Evolutionary conservation across 2,113 vertebrate species (phyloP).

Genomic region (Phasianus colchicus): DNA sequence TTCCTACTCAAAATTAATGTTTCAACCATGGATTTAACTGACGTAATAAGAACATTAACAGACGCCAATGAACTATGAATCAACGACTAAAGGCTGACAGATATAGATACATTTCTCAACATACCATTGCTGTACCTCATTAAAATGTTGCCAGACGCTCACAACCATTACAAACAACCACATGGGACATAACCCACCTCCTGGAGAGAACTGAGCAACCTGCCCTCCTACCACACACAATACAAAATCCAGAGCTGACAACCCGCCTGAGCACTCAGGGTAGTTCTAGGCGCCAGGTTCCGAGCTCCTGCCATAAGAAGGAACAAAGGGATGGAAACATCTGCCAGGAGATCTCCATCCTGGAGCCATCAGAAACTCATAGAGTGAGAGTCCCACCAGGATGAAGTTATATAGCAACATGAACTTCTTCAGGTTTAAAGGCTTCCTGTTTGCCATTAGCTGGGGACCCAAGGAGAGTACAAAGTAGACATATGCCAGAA

Average conservation of each 20-base stretch:
- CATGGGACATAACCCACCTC: slow-evolving; percentile 45
- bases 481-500: too few relatives aligned
- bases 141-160: slow-evolving; percentile 53
- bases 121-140: slow-evolving; percentile 38
- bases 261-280: too few relatives aligned
- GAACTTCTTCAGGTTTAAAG: too few relatives aligned
- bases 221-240: neutral
- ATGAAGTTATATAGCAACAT: too few relatives aligned
- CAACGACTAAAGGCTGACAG: neutral
- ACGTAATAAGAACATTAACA: slow-evolving; percentile 58
- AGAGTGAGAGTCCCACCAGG: too few relatives aligned
- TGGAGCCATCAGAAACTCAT: neutral
- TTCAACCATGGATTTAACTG: slow-evolving; percentile 12
- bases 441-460: too few relatives aligned
- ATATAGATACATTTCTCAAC: slow-evolving; percentile 27
- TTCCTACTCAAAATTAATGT: slow-evolving; percentile 43
- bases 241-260: neutral
- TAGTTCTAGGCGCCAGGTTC: neutral
- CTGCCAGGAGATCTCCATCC: neutral
- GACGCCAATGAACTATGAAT: slow-evolving; percentile 22
- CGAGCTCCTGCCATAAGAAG: neutral
- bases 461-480: too few relatives aligned
- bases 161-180: slow-evolving; percentile 42
- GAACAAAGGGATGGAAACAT: neutral
- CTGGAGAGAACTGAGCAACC: slow-evolving; percentile 17